phyloP scores from a whole-genome alignment of 2,797 vertebrate genomes.

The Molossus molossus region DNA sequence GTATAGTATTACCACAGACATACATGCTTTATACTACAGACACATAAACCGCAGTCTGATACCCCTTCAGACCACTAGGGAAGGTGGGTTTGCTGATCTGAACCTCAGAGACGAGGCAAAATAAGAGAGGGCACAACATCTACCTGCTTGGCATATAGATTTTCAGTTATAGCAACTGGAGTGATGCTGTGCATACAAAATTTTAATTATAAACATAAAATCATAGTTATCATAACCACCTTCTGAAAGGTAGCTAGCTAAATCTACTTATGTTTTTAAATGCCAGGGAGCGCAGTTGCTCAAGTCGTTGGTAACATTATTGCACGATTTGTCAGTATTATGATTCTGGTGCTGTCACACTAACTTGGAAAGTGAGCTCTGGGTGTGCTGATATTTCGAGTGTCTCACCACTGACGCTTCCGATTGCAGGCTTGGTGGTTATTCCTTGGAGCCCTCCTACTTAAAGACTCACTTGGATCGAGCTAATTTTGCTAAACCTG shows the following conservation, averaged over 20 bases:
- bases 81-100: neutral
- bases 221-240: neutral
- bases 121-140: neutral
- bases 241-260: neutral
- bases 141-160: neutral
- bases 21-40: neutral
- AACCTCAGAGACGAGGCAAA: neutral
- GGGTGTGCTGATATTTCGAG: neutral
- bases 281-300: neutral
- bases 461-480: neutral
- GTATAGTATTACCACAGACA: neutral
- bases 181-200: neutral
- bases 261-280: neutral
- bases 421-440: neutral
- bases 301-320: neutral
- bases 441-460: neutral
- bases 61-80: neutral
- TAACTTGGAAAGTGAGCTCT: neutral
- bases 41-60: neutral
- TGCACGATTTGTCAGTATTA: neutral
- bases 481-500: slow-evolving; percentile 28
- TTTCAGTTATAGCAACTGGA: neutral
- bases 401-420: neutral
- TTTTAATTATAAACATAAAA: neutral
- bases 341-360: neutral